A percentile compares a stretch with the other conserved stretches of the same genome.
These are phyloP conservation scores for Ceratosolen solmsi DNA, from an alignment of 1,140 invertebrate genomes.

Conservation along the genomic window DNA sequence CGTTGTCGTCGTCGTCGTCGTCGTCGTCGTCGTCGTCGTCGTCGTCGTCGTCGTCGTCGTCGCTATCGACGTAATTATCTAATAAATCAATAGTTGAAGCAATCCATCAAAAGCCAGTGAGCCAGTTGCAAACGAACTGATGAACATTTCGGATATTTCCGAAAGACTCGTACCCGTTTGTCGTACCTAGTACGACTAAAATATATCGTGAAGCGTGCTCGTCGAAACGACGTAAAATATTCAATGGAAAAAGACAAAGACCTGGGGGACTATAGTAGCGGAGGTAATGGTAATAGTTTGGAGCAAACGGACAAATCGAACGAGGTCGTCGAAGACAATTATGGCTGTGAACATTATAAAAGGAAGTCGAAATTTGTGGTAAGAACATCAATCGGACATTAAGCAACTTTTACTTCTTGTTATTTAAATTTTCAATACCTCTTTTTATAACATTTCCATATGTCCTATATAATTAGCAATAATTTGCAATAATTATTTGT, in stretches of 20 bases:
- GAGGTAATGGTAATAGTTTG: background rate
- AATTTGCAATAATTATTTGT: background rate
- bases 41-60: background rate
- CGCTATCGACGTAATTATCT: background rate
- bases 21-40: background rate
- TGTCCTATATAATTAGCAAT: background rate
- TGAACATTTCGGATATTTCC: background rate
- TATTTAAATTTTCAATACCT: background rate
- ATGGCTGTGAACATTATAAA: conserved; percentile 85
- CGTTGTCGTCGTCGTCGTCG: background rate
- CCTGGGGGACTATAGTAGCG: conserved; percentile 9
- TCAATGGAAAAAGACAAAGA: conserved; percentile 43
- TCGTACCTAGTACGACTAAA: too few relatives aligned
- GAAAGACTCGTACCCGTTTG: background rate
- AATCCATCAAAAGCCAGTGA: background rate
- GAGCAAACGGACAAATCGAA: conserved; percentile 48
- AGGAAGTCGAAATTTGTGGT: conserved; percentile 88
- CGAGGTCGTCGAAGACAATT: conserved; percentile 57
- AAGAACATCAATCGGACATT: conserved; percentile 61
- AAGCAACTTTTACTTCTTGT: too few relatives aligned
- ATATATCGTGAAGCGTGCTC: background rate
- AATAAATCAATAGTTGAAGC: conserved; percentile 18
- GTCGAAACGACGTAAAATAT: background rate
- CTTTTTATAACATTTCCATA: too few relatives aligned
- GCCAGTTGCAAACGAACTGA: background rate